A percentile compares a stretch with the other conserved stretches of the same genome.
Conservation (phyloP, 2,113 vertebrate genomes). For the Lophura nycthemera region DNA sequence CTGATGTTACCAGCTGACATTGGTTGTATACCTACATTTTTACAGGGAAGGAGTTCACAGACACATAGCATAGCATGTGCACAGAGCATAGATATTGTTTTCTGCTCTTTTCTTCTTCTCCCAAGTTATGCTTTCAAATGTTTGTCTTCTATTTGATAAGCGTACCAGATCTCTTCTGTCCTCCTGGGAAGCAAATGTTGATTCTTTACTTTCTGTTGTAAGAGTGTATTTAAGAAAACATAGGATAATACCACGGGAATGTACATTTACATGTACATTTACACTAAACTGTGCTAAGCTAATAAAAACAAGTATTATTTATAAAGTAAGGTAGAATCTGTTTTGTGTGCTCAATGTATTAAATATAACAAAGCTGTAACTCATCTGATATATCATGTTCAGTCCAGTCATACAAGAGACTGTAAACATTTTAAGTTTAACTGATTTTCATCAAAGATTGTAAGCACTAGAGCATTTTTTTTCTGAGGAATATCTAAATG, state of each 20-base stretch:
- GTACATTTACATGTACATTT: background rate
- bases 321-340: background rate
- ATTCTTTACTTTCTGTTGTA: background rate
- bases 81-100: background rate
- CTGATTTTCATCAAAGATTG: background rate
- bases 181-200: background rate
- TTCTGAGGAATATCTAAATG: background rate
- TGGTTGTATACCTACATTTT: background rate
- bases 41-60: background rate
- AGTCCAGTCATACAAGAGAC: background rate
- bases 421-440: background rate
- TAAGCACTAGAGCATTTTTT: background rate
- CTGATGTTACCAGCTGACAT: conserved; percentile 1
- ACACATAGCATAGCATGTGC: background rate
- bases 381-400: background rate
- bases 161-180: background rate
- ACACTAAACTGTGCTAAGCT: background rate
- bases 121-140: background rate
- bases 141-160: background rate
- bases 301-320: background rate
- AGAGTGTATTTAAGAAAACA: background rate
- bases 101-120: background rate
- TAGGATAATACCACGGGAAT: background rate
- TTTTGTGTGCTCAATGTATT: background rate
- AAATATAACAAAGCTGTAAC: background rate